Evolutionary conservation across 2,888 invertebrate genomes (phyloP), one percentile per base, ranked within the genome.

Genomic region (Rhyacophila evoluta): DNA sequence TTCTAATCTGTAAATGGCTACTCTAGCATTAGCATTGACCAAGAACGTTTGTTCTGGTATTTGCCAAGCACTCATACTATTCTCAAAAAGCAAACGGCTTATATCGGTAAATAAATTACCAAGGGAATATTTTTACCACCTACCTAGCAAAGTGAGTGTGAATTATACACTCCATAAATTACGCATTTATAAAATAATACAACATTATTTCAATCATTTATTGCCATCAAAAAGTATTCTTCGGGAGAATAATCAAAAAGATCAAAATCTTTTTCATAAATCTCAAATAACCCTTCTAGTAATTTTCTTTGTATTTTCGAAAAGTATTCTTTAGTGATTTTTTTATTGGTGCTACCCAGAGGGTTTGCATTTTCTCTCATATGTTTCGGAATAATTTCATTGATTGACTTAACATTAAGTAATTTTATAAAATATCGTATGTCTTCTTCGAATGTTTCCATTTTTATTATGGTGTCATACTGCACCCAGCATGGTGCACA

Each of bases 391-490:
- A 84, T 81, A 19, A 85, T 76, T 75, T 84, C 82, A 36, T 83
- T 73, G 8, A 79, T 76, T 11, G 27, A 28, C 12, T 79, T 36
- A 68, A 86, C 82, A 68, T 84, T 83, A 70, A 84, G 79, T 73
- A 84, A 83, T 74, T 83, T 82, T 11, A 87, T 82, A 5, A 87
- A 83, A 80, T 84, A 86, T 25, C 85, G 82, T 2, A 88, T 85
- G 83, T 91, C 91, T 28, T 84, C 82, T 10, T 86, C 84, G 8
- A 91, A 83, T 0, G 86, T 86, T 83, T 91, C 90, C 80, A 89
- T 88, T 82, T 89, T 89, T 1, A 90, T 85, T 41, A 91, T 86
- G 75, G 88, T 87, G 83, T 90, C 87, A 79, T 90, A 91, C 8
- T 86, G 81, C 4, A 91, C 84, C 19, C 84, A 82, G 83, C 91